Base-by-base conservation (phyloP, 2,113 vertebrate species). In the Notiomystis cincta region DNA sequence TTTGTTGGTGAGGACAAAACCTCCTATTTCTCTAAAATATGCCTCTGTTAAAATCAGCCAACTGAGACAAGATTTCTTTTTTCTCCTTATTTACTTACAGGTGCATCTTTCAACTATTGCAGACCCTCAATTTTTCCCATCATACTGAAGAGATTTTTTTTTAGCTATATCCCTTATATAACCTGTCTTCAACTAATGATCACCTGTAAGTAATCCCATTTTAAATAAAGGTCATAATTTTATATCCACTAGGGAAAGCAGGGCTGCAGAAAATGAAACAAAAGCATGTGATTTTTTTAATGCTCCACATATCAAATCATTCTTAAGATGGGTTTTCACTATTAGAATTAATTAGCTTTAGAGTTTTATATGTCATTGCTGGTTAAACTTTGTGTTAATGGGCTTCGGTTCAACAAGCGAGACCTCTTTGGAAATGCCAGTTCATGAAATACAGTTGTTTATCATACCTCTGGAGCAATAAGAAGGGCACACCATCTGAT, bases 341-440 rank as follows among this genome's bases (percentile, higher is more conserved):
- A 77, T 86, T 54, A 80, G 47, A 92, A 95, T 86, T 84, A 92
- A 93, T 83, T 88, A 82, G 16, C 50, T 91, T 73, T 70, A 50
- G 70, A 73, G 19, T 47, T 79, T 79, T 62, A 30, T 77, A 65
- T 54, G 80, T 61, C 19, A 10, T 75, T 56, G 67, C 61, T 90
- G 33, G 44, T 93, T 92, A 86, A 77, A 77, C 22, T 84, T 70
- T 16, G 20, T 69, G 66, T 89, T 91, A 88, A 94, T 81, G 88
- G 44, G 65, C 79, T 93, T 75, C 27, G 64, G 51, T 66, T 91
- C 57, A 94, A 64, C 44, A 93, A 56, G 54, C 28, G 0, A 42
- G 70, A 78, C 62, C 61, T 82, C 92, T 84, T 31, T 47, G 51
- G 65, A 96, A 95, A 90, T 28, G 33, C 17, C 88, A 81, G 44